Evolutionary conservation across 2,113 vertebrate species (phyloP).

Genomic region (Tachysurus fulvidraco): DNA sequence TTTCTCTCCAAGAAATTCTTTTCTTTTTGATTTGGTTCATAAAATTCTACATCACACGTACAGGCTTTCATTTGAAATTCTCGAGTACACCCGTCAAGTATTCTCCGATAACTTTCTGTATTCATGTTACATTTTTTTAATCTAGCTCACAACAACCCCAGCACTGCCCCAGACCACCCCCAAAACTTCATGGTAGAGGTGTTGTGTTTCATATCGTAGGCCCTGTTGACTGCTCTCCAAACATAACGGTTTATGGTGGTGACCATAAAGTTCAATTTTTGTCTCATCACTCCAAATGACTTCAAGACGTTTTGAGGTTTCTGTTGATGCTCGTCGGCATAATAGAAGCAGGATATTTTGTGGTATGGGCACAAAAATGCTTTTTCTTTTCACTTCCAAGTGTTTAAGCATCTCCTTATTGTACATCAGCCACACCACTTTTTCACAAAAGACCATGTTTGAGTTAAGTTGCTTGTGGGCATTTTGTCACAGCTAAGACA

Average conservation of each 20-base stretch:
- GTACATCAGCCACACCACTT: background rate
- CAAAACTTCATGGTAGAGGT: background rate
- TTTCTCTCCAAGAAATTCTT: background rate
- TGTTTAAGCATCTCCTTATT: background rate
- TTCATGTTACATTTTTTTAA: background rate
- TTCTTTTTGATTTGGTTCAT: background rate
- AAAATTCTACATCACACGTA: too few species aligned
- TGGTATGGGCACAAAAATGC: background rate
- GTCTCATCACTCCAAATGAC: slow-evolving; percentile 6
- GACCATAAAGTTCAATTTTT: background rate
- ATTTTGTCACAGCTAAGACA: background rate
- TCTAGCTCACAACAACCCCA: background rate
- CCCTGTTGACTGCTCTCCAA: background rate
- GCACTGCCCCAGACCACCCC: background rate
- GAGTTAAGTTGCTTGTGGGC: background rate
- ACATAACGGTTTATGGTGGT: slow-evolving; percentile 3
- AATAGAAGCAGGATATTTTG: background rate
- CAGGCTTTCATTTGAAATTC: background rate
- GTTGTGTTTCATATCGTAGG: background rate
- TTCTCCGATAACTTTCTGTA: background rate
- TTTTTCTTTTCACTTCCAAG: background rate
- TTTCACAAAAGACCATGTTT: background rate
- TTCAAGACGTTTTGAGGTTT: slow-evolving; percentile 15
- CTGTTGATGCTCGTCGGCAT: background rate
- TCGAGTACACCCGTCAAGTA: background rate